These are phyloP conservation scores for Marisa cornuarietis DNA, from an alignment of 1,140 invertebrate genomes.

Conservation along the genomic window DNA sequence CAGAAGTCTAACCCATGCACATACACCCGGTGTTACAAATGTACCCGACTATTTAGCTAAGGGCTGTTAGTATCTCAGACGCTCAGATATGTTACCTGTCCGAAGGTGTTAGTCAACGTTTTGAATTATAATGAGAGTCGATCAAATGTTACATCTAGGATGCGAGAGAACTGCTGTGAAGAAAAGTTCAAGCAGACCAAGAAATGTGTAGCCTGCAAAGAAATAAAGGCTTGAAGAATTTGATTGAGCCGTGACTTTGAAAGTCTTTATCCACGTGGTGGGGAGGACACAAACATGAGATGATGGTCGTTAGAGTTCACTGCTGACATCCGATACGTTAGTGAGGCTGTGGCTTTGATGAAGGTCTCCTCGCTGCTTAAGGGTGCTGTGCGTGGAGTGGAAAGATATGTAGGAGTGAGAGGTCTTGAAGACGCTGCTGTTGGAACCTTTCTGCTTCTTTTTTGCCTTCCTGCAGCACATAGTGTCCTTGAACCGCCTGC, in stretches of 20 bases:
- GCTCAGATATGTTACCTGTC: too few species aligned
- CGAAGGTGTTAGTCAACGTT: too few species aligned
- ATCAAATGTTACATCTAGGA: too few species aligned
- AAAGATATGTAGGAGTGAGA: constrained; percentile 31
- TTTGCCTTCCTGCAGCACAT: constrained; percentile 23
- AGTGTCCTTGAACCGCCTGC: constrained; percentile 31
- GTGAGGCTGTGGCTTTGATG: constrained; percentile 9
- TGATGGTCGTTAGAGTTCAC: constrained; percentile 19
- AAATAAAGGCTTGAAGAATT: not conserved
- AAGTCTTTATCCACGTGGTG: not conserved
- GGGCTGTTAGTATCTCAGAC: too few species aligned
- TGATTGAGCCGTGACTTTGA: not conserved
- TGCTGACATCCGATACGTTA: constrained; percentile 12
- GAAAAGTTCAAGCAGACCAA: too few species aligned
- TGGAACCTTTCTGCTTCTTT: not conserved
- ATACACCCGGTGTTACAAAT: too few species aligned
- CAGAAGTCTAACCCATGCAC: too few species aligned
- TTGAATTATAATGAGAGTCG: too few species aligned
- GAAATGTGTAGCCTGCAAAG: not conserved
- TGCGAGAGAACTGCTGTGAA: too few species aligned
- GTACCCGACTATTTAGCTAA: too few species aligned
- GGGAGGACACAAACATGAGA: not conserved
- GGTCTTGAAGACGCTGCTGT: constrained; percentile 28
- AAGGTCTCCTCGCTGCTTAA: constrained; percentile 3
- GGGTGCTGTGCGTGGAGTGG: constrained; percentile 22